Evolutionary conservation across 2,888 invertebrate genomes (phyloP).

Genomic region (Hirtodrosophila confusa): DNA sequence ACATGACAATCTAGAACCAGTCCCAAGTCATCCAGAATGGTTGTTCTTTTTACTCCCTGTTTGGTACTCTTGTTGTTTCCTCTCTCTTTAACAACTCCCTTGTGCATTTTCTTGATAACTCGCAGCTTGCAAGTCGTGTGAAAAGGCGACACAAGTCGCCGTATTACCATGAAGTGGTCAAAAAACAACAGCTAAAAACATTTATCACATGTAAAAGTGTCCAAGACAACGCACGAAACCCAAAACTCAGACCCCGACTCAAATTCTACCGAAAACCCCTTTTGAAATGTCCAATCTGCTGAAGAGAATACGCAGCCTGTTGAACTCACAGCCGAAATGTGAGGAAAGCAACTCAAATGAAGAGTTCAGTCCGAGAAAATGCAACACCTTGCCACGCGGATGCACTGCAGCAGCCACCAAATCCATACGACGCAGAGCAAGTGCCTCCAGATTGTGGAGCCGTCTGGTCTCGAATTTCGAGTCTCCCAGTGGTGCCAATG

Average conservation of each 20-base stretch:
- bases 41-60: conserved; percentile 10
- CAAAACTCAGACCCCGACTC: background rate
- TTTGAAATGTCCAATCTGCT: conserved; percentile 59
- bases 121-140: conserved; percentile 55
- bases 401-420: conserved; percentile 6
- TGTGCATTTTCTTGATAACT: conserved; percentile 63
- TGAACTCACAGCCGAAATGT: conserved; percentile 37
- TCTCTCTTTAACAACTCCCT: conserved; percentile 18
- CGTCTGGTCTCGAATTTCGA: conserved; percentile 45
- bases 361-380: conserved; percentile 28
- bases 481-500: conserved; percentile 28
- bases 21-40: conserved; percentile 20
- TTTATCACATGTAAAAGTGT: conserved; percentile 13
- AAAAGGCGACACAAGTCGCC: conserved; percentile 51
- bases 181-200: conserved; percentile 15
- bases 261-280: conserved; percentile 28
- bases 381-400: conserved; percentile 46
- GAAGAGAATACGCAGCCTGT: conserved; percentile 70
- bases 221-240: conserved; percentile 27
- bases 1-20: conserved; percentile 43
- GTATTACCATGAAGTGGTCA: conserved; percentile 73
- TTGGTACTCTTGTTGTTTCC: conserved; percentile 13
- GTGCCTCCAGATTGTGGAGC: conserved; percentile 47
- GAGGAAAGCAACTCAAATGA: conserved; percentile 38
- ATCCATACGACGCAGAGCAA: conserved; percentile 39